These are phyloP conservation scores for Chymomyza procnemis DNA, from an alignment of 2,888 invertebrate species.

Conservation along the genomic window DNA sequence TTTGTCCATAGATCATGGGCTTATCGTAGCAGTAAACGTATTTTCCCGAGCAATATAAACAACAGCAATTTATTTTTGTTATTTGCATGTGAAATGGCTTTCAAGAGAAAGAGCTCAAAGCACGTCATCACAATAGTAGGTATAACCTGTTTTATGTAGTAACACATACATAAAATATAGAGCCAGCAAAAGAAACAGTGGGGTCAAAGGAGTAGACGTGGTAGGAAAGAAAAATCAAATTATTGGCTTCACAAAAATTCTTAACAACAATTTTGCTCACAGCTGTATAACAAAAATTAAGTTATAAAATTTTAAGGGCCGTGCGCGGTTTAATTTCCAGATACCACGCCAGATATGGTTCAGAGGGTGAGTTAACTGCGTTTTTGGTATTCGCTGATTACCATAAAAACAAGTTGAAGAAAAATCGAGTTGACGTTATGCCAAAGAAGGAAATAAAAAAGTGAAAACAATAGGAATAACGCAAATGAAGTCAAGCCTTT, in stretches of 20 bases:
- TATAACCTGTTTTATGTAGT: neutral
- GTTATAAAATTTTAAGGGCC: conserved; percentile 71
- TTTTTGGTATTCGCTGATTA: conserved; percentile 55
- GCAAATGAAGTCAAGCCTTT: conserved; percentile 62
- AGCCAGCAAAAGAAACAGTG: conserved; percentile 6
- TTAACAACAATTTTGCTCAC: conserved; percentile 30
- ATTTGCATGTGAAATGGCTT: conserved; percentile 55
- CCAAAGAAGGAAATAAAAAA: conserved; percentile 70
- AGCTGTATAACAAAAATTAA: conserved; percentile 60
- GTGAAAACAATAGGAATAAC: conserved; percentile 61
- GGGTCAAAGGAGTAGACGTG: conserved; percentile 29
- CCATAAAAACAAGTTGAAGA: conserved; percentile 60
- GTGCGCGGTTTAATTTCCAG: conserved; percentile 66
- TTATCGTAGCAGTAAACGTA: conserved; percentile 65
- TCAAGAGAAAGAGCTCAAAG: conserved; percentile 35
- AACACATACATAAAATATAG: too few species aligned
- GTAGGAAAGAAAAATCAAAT: conserved; percentile 58
- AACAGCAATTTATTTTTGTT: conserved; percentile 66
- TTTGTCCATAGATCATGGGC: conserved; percentile 61
- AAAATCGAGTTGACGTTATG: conserved; percentile 14
- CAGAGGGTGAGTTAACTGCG: conserved; percentile 38
- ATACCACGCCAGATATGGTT: conserved; percentile 54
- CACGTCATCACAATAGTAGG: conserved; percentile 13
- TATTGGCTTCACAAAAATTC: conserved; percentile 72
- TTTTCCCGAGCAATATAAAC: conserved; percentile 70